These are phyloP conservation scores for Acanthoscelides obtectus DNA, from an alignment of 2,888 invertebrate species.

Conservation along the genomic window DNA sequence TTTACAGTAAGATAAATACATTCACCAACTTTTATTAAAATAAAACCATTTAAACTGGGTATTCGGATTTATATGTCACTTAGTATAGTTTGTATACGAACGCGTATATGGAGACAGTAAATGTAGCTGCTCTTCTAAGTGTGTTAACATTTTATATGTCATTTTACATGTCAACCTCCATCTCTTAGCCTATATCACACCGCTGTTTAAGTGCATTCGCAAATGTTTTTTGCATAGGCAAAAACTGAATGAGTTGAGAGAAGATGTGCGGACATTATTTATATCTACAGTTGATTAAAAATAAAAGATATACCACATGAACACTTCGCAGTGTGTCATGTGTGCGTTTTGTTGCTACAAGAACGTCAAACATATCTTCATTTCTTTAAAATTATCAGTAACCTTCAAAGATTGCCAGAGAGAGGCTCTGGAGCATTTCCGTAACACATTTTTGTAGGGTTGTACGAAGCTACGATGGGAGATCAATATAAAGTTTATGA, in stretches of 20 bases:
- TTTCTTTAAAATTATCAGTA: background rate
- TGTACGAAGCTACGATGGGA: too few relatives aligned
- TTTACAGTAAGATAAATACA: too few relatives aligned
- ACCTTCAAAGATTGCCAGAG: background rate
- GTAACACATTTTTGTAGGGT: too few relatives aligned
- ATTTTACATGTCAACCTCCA: background rate
- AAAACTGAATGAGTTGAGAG: background rate
- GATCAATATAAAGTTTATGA: too few relatives aligned
- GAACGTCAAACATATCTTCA: background rate
- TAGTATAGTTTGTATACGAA: too few relatives aligned
- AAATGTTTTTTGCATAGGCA: background rate
- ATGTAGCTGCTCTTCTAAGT: too few relatives aligned
- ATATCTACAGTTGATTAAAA: background rate
- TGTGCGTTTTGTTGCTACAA: background rate
- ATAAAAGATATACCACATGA: background rate
- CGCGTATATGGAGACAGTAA: too few relatives aligned
- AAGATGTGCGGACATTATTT: background rate
- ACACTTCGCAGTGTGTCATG: background rate
- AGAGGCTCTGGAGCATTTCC: too few relatives aligned
- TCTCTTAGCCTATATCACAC: background rate
- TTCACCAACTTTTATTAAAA: too few relatives aligned
- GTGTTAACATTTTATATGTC: too few relatives aligned
- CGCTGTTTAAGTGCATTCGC: background rate
- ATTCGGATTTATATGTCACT: too few relatives aligned
- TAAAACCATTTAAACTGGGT: too few relatives aligned